A percentile compares a stretch with the other conserved stretches of the same genome.
These are phyloP conservation scores for Nudaria mundana DNA, from an alignment of 2,888 invertebrate genomes.

Conservation along the genomic window DNA sequence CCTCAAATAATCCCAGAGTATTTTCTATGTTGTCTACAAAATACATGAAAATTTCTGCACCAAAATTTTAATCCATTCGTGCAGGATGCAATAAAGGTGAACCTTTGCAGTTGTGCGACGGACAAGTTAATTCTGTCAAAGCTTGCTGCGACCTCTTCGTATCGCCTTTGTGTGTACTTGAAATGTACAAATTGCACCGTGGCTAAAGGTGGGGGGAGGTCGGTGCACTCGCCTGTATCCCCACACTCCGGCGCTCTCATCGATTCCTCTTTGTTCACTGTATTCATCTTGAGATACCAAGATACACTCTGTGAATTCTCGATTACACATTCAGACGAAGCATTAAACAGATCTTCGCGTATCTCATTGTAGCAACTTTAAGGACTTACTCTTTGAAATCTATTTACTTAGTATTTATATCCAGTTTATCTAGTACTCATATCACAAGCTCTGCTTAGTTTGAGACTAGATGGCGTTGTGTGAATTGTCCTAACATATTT, in stretches of 20 bases:
- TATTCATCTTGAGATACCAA: conserved; percentile 78
- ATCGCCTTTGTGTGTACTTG: conserved; percentile 79
- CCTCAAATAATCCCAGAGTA: not conserved
- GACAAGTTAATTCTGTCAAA: conserved; percentile 81
- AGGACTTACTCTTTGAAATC: not conserved
- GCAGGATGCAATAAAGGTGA: conserved; percentile 70
- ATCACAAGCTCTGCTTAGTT: too few species aligned
- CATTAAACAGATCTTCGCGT: conserved; percentile 45
- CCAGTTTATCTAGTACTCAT: too few species aligned
- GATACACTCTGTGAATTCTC: conserved; percentile 68
- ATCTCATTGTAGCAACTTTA: conserved; percentile 23
- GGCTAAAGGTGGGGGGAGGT: conserved; percentile 67
- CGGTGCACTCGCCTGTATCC: conserved; percentile 66
- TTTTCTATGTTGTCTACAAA: not conserved
- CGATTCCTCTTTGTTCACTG: conserved; percentile 78
- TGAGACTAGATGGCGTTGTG: too few species aligned
- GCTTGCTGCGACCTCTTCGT: conserved; percentile 75
- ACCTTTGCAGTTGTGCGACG: conserved; percentile 60
- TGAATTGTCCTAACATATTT: too few species aligned
- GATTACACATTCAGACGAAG: conserved; percentile 67
- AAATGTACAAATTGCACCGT: conserved; percentile 81
- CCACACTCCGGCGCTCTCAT: conserved; percentile 65
- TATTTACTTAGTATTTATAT: not conserved
- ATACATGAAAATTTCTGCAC: conserved; percentile 22
- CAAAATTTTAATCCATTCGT: conserved; percentile 47